These are phyloP conservation scores for Hedya salicella DNA, from an alignment of 2,888 invertebrate species.

Conservation along the genomic window DNA sequence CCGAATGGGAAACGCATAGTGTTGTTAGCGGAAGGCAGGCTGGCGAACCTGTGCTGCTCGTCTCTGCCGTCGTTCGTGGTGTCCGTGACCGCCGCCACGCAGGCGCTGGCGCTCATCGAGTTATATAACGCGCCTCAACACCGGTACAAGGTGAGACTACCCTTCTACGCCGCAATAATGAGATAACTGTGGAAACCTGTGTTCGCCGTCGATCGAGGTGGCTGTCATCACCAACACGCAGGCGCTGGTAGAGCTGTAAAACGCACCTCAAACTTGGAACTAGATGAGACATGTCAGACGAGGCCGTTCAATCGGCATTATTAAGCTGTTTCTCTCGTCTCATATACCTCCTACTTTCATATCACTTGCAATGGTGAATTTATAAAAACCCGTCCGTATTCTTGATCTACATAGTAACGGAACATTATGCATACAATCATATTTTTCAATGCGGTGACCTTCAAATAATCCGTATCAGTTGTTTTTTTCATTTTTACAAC, in stretches of 20 bases:
- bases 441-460: too few species aligned
- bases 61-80: slow-evolving; percentile 99
- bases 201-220: slow-evolving; percentile 98
- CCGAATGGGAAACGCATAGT: slow-evolving; percentile 98
- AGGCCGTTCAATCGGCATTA: too few species aligned
- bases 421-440: too few species aligned
- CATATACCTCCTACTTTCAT: too few species aligned
- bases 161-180: too few species aligned
- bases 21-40: slow-evolving; percentile 96
- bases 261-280: slow-evolving; percentile 97
- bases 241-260: slow-evolving; percentile 98
- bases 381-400: too few species aligned
- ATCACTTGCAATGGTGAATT: too few species aligned
- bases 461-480: too few species aligned
- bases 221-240: slow-evolving; percentile 99
- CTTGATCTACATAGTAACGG: too few species aligned
- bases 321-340: slow-evolving; percentile 86
- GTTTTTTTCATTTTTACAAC: too few species aligned
- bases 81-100: slow-evolving; percentile 98
- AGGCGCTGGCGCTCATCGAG: slow-evolving; percentile 98
- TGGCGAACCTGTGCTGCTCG: slow-evolving; percentile 98
- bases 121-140: slow-evolving; percentile 97
- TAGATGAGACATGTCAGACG: slow-evolving; percentile 82
- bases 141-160: slow-evolving; percentile 90
- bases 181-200: slow-evolving; percentile 74